Conservation (phyloP, 64 coral and sea anemone species). For the Pocillopora verrucosa region DNA sequence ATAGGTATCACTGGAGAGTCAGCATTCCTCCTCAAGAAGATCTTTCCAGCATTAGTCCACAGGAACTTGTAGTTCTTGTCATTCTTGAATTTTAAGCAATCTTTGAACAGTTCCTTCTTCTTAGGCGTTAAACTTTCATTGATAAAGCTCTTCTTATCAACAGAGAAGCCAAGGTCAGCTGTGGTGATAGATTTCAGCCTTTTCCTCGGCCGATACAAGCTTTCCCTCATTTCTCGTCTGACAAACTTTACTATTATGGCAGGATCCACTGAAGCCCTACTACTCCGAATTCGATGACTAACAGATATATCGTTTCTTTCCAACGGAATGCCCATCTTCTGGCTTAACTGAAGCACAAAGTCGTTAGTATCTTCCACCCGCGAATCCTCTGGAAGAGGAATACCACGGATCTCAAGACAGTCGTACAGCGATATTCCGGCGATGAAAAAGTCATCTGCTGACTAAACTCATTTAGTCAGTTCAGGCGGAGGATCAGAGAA, state of each 20-base stretch:
- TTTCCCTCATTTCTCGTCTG: background rate
- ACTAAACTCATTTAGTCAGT: too few species aligned
- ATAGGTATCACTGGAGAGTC: conserved; percentile 44
- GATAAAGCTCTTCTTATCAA: conserved; percentile 26
- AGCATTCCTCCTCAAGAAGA: conserved; percentile 49
- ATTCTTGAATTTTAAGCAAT: conserved; percentile 54
- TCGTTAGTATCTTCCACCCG: background rate
- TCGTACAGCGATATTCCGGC: too few species aligned
- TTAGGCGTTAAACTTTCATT: conserved; percentile 46
- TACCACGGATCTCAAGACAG: too few species aligned
- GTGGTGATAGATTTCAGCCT: conserved; percentile 17
- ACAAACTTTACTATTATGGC: conserved; percentile 10
- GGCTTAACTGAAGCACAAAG: background rate
- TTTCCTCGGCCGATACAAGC: conserved; percentile 27
- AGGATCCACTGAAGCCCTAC: background rate
- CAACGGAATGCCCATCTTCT: conserved; percentile 14
- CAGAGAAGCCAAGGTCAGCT: conserved; percentile 28
- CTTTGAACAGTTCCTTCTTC: conserved; percentile 57
- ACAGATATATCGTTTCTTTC: conserved; percentile 12
- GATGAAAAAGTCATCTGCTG: too few species aligned
- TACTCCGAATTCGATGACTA: conserved; percentile 23
- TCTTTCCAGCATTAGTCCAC: conserved; percentile 56
- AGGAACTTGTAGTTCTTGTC: conserved; percentile 50
- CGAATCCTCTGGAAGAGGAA: too few species aligned
- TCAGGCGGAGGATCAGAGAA: too few species aligned